phyloP scores from a whole-genome alignment of 2,113 vertebrate genomes.

The Bagarius yarrelli region DNA sequence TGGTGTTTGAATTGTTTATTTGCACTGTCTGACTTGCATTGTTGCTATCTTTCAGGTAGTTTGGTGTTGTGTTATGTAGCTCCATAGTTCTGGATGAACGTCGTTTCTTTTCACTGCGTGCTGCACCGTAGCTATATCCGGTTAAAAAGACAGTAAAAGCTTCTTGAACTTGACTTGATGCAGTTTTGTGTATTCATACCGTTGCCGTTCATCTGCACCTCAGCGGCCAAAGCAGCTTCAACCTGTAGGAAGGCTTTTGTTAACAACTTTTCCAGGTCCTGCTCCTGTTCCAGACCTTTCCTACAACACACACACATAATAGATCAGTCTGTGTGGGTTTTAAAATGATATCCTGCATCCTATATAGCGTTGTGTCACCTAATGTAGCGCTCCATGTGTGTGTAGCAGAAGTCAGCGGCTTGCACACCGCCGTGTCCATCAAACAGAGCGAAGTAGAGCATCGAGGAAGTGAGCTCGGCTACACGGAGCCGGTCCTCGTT shows the following conservation, averaged over 20 bases:
- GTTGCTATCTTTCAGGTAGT: no score
- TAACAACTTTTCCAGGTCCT: constrained; percentile 85
- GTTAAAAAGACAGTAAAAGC: no score
- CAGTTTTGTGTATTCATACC: constrained; percentile 12
- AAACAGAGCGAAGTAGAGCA: constrained; percentile 90
- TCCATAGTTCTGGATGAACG: no score
- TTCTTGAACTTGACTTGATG: no score
- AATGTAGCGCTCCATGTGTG: constrained; percentile 86
- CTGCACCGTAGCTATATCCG: no score
- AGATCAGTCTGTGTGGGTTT: constrained; percentile 27
- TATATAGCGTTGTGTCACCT: constrained; percentile 64
- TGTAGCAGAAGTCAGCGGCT: constrained; percentile 90
- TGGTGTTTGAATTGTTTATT: no score
- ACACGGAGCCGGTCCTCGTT: constrained; percentile 88
- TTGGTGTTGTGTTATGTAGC: no score
- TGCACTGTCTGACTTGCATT: no score
- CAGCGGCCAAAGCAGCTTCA: constrained; percentile 81
- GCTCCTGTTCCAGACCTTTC: constrained; percentile 79
- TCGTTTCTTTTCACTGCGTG: no score
- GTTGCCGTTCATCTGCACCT: constrained; percentile 63
- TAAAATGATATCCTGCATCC: neutral
- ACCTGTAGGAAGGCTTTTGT: constrained; percentile 89
- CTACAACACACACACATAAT: constrained; percentile 62
- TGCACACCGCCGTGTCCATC: constrained; percentile 89
- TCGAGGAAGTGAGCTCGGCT: constrained; percentile 75